phyloP scores from a whole-genome alignment of 1,140 invertebrate genomes.

The Teleogryllus occipitalis region DNA sequence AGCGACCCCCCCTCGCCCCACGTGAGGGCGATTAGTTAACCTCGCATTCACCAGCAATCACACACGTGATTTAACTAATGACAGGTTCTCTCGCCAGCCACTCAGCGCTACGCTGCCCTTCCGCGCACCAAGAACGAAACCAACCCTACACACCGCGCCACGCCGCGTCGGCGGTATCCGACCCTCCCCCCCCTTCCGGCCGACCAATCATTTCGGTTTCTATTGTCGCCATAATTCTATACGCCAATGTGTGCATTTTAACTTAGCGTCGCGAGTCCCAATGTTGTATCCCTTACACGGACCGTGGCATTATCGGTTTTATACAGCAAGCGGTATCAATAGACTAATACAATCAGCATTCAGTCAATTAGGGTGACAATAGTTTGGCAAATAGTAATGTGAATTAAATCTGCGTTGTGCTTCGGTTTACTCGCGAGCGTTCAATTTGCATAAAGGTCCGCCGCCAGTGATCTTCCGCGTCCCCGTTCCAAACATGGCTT shows the following conservation, averaged over 20 bases:
- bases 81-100: background rate
- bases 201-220: background rate
- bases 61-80: conserved; percentile 16
- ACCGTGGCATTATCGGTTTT: background rate
- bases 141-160: too few species aligned
- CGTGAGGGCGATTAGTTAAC: conserved; percentile 7
- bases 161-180: too few species aligned
- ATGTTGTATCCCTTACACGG: background rate
- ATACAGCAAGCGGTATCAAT: background rate
- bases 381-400: background rate
- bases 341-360: conserved; percentile 5
- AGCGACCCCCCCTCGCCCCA: background rate
- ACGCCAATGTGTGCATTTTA: background rate
- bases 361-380: background rate
- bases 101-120: background rate
- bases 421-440: background rate
- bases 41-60: conserved; percentile 11
- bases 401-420: background rate
- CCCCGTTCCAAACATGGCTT: background rate
- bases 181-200: background rate
- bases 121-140: too few species aligned
- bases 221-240: background rate
- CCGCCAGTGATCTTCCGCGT: background rate
- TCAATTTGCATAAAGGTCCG: background rate
- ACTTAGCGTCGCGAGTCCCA: background rate